Percentiles rank a stretch among this genome's conserved stretches.
Conservation (phyloP, 2,888 invertebrate genomes). For the Tridacna gigas region DNA sequence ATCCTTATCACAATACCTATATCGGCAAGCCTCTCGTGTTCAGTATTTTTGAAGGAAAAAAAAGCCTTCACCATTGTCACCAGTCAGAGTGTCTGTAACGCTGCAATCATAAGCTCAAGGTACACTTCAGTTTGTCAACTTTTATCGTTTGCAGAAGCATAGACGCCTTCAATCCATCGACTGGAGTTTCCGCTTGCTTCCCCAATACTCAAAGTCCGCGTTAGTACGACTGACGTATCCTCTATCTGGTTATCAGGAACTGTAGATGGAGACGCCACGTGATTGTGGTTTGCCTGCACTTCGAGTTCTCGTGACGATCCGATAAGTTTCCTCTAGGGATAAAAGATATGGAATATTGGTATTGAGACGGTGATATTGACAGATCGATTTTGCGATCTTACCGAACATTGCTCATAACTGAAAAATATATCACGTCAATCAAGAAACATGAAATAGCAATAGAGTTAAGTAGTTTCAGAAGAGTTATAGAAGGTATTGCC, state of each 20-base stretch:
- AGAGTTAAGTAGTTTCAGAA: too few species aligned
- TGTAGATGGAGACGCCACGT: conserved; percentile 50
- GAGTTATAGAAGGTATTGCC: not conserved
- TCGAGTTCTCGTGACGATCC: conserved; percentile 59
- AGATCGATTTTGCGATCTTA: too few species aligned
- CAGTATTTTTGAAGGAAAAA: not conserved
- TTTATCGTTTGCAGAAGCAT: conserved; percentile 18
- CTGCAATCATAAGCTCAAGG: not conserved
- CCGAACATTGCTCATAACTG: too few species aligned
- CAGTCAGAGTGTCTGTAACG: not conserved
- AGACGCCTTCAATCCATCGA: conserved; percentile 57
- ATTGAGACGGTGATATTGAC: too few species aligned
- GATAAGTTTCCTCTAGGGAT: conserved; percentile 48
- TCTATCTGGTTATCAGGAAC: conserved; percentile 60
- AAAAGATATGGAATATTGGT: not conserved
- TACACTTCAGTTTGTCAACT: not conserved
- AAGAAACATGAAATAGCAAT: too few species aligned
- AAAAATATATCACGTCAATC: too few species aligned
- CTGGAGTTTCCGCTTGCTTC: conserved; percentile 63
- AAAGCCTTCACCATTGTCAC: not conserved
- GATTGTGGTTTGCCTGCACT: conserved; percentile 66
- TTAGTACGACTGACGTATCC: conserved; percentile 60
- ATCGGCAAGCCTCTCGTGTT: not conserved
- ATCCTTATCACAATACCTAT: not conserved
- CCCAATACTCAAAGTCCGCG: conserved; percentile 69